Evolutionary conservation across 1,140 invertebrate species (phyloP), one percentile per base, ranked within the genome.

Genomic region (Battus philenor): DNA sequence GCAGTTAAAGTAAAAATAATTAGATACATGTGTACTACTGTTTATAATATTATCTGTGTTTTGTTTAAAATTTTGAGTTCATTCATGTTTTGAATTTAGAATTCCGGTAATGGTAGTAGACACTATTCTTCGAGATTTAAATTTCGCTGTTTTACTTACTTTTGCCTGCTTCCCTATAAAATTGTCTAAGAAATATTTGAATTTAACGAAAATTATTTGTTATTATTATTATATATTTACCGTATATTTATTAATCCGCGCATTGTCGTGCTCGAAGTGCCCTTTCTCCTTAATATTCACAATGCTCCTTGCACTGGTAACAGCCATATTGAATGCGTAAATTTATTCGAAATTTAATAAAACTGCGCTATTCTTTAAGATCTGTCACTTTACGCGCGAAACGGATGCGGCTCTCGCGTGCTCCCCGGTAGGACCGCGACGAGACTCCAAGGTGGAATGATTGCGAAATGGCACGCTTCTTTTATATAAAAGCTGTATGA

Each of bases 381-480:
- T 50, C 58, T 63, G 63, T 71, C 68, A 78, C 66, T 79, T 68
- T 70, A 61, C 63, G 65, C 67, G 69, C 67, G 62, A 44, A 63
- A 50, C 52, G 50, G 59, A 54, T 64, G 47, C 44, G 51, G 65
- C 59, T 76, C 65, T 67, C 66, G 59, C 63, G 68, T 68, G 60
- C 60, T 65, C 73, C 71, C 59, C 50, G 59, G 50, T 66, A 52
- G 76, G 68, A 73, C 55, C 72, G 69, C 71, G 67, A 18, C 67
- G 69, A 81, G 80, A 79, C 67, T 81, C 72, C 62, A 74, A 73
- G 61, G 71, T 71, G 44, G 69, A 76, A 75, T 81, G 77, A 57
- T 79, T 79, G 67, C 66, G 66, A 84, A 79, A 80, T 63, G 54
- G 59, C 59, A 56, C 61, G 69, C 68, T 70, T 76, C 73, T 65